Base-by-base conservation (phyloP, 30 jellyfish, hydroid and myxozoan genomes). In the Chironex yamaguchii region DNA sequence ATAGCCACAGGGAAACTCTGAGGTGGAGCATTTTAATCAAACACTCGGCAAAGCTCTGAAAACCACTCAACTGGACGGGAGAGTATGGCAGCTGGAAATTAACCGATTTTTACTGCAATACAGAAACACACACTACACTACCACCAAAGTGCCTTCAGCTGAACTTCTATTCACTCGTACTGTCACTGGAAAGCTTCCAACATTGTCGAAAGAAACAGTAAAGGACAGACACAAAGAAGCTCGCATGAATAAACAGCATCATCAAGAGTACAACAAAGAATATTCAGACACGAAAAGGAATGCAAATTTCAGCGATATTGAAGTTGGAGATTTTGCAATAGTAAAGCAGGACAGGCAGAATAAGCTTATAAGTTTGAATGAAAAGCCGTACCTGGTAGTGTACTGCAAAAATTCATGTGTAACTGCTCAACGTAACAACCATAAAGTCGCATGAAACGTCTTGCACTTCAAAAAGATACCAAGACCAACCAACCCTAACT, bases 361-460 rank as follows among this genome's bases (percentile, higher is more conserved):
- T 73, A 81, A 79, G 49, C 83, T 58, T 67, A 20, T 36, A 35
- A 34, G 34, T 3, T 73, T 26, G 32, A 49, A 36, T 21, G 9
- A 2, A 6, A 4, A n/a, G 30, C 86, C 89, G n/a, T 31, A 50
- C 54, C 13, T 3, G 17, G 85, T 79, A 6, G 51, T 29, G 2
- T 4, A 33, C 22, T 50, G 87, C 0, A 65, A 81, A 14, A 28
- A 53, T 11, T 27, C 49, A 29, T 87, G 76, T n/a, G 76, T 81
- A 36, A 81, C 91, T 27, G 89, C 89, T 12, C 81, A 22, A 22
- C 81, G 81, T 67, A 29, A 67, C 27, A 29, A 29, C 20, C 81
- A 67, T 67, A 22, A 67, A 21, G 62, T 67, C 4, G 48, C 76
- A 71, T 42, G 85, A 20, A 71, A 36, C 85, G 85, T 71, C 17